phyloP scores from a whole-genome alignment of 2,888 invertebrate genomes.

The Mythimna pallens region DNA sequence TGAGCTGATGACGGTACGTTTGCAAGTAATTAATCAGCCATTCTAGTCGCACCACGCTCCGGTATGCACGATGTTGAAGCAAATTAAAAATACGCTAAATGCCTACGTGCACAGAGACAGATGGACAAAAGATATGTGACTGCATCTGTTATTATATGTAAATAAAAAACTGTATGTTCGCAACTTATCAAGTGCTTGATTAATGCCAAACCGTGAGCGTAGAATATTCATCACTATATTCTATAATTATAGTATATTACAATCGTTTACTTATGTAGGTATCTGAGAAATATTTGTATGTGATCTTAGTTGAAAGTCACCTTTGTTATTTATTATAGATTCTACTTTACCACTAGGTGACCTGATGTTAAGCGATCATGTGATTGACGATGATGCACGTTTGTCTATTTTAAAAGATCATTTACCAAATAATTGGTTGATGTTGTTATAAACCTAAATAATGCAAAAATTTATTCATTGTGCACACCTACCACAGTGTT shows the following conservation, averaged over 20 bases:
- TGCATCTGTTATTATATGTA: conserved; percentile 54
- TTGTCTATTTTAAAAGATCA: conserved; percentile 1
- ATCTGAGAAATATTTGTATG: conserved; percentile 26
- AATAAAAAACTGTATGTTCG: conserved; percentile 54
- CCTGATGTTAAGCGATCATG: conserved; percentile 4
- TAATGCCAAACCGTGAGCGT: conserved; percentile 59
- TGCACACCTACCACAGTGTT: no score
- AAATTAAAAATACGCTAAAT: conserved; percentile 72
- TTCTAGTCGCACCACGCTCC: conserved; percentile 56
- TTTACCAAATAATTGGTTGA: conserved; percentile 1
- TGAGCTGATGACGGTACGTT: conserved; percentile 56
- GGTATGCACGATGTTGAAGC: conserved; percentile 58
- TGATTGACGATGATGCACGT: not conserved
- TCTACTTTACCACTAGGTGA: conserved; percentile 38
- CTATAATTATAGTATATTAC: conserved; percentile 49
- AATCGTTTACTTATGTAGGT: conserved; percentile 13
- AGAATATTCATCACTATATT: conserved; percentile 47
- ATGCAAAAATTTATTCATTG: no score
- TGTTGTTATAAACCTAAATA: not conserved
- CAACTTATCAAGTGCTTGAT: conserved; percentile 51
- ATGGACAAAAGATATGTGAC: conserved; percentile 64
- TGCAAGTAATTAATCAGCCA: conserved; percentile 66
- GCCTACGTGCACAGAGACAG: conserved; percentile 51
- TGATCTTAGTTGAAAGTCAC: conserved; percentile 20
- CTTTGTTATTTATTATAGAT: conserved; percentile 40